These are phyloP conservation scores for Unio pictorum DNA, from an alignment of 2,888 invertebrate genomes.

Conservation along the genomic window DNA sequence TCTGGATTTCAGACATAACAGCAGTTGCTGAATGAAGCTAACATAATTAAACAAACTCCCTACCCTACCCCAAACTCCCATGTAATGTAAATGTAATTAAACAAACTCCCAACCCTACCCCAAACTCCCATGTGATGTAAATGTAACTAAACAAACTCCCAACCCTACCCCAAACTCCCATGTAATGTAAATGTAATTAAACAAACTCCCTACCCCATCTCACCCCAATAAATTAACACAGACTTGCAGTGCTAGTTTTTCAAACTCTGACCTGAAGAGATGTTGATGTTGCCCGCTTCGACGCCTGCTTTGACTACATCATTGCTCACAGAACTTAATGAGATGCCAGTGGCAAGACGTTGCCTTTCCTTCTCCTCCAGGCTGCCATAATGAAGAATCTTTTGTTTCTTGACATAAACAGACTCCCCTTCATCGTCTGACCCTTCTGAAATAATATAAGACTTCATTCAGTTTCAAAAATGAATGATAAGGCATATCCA, in stretches of 20 bases:
- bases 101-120: too few relatives aligned
- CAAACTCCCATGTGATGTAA: not conserved
- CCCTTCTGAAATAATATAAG: constrained; percentile 21
- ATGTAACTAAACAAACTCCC: too few relatives aligned
- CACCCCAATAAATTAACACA: not conserved
- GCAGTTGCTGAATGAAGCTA: too few relatives aligned
- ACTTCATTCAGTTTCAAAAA: not conserved
- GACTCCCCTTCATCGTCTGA: constrained; percentile 84
- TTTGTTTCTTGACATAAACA: constrained; percentile 78
- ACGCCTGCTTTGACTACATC: constrained; percentile 75
- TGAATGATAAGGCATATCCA: too few relatives aligned
- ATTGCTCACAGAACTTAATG: constrained; percentile 36
- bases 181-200: too few relatives aligned
- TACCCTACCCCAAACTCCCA: too few relatives aligned
- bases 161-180: too few relatives aligned
- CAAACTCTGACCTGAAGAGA: constrained; percentile 72
- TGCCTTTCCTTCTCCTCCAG: constrained; percentile 86
- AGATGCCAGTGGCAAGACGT: constrained; percentile 77
- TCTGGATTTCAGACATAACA: too few relatives aligned
- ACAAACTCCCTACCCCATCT: too few relatives aligned
- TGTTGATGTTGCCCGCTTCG: constrained; percentile 78
- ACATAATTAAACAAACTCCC: too few relatives aligned
- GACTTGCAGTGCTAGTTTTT: not conserved
- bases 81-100: too few relatives aligned
- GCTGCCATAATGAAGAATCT: constrained; percentile 90